Evolutionary conservation across 2,113 vertebrate genomes (phyloP).

Genomic region (Stigmatopora nigra): DNA sequence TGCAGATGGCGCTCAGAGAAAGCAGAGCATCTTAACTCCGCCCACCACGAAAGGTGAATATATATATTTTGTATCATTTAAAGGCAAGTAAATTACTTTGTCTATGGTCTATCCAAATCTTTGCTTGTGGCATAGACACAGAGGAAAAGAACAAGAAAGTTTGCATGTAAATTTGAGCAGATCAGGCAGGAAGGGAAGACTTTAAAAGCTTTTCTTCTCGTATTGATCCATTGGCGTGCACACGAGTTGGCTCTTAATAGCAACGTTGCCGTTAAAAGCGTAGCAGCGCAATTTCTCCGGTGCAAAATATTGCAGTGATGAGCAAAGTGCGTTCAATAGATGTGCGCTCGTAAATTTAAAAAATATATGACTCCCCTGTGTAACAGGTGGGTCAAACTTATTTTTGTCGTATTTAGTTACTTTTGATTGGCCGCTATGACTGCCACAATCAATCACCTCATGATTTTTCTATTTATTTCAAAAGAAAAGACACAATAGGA

Average conservation of each 20-base stretch:
- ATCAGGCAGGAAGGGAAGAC: slow-evolving; percentile 40
- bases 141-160: neutral
- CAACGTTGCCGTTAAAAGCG: neutral
- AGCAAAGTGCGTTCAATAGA: neutral
- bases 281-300: neutral
- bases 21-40: slow-evolving; percentile 79
- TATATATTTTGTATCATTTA: neutral
- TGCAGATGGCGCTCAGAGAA: slow-evolving; percentile 74
- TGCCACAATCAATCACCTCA: too few relatives aligned
- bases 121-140: neutral
- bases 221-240: slow-evolving; percentile 42
- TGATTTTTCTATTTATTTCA: too few relatives aligned
- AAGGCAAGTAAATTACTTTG: neutral
- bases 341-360: neutral
- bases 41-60: slow-evolving; percentile 85
- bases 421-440: too few relatives aligned
- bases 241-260: slow-evolving; percentile 5
- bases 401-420: too few relatives aligned
- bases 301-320: neutral
- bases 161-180: neutral
- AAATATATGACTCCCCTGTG: too few relatives aligned
- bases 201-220: slow-evolving; percentile 50
- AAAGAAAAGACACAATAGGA: too few relatives aligned
- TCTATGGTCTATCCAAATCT: neutral
- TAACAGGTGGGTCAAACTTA: too few relatives aligned